A percentile compares a stretch with the other conserved stretches of the same genome.
These are phyloP conservation scores for Octodon degus DNA, from an alignment of 2,113 vertebrate species.

Conservation along the genomic window DNA sequence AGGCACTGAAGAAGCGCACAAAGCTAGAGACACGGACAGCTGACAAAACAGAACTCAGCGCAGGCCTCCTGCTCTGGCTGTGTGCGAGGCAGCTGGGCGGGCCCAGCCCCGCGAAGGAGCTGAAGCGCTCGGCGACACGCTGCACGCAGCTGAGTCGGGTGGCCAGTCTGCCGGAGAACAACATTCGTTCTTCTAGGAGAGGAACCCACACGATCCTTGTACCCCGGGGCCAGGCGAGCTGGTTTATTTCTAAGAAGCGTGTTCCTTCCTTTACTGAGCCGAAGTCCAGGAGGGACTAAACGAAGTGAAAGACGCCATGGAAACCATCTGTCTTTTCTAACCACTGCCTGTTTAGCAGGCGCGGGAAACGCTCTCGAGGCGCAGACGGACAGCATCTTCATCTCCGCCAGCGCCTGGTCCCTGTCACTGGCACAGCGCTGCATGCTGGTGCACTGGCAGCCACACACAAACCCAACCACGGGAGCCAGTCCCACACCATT, in stretches of 20 bases:
- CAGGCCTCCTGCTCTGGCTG: not conserved
- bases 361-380: not conserved
- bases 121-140: not conserved
- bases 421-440: not conserved
- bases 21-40: not conserved
- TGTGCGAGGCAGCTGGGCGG: not conserved
- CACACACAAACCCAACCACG: rapidly evolving
- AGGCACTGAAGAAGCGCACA: not conserved
- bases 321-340: not conserved
- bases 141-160: too few relatives aligned
- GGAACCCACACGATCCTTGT: not conserved
- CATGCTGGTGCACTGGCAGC: not conserved
- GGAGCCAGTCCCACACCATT: rapidly evolving
- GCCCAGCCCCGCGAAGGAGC: not conserved
- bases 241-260: not conserved
- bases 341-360: not conserved
- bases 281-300: not conserved
- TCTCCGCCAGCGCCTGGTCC: not conserved
- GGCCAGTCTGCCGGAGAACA: not conserved
- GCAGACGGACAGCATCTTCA: not conserved
- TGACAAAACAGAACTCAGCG: not conserved
- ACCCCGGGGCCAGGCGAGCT: not conserved
- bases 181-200: not conserved
- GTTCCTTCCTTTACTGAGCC: not conserved
- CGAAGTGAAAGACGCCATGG: not conserved